A percentile compares a stretch with the other conserved stretches of the same genome.
phyloP scores from a whole-genome alignment of 2,113 vertebrate genomes.

The Enhydra lutris region DNA sequence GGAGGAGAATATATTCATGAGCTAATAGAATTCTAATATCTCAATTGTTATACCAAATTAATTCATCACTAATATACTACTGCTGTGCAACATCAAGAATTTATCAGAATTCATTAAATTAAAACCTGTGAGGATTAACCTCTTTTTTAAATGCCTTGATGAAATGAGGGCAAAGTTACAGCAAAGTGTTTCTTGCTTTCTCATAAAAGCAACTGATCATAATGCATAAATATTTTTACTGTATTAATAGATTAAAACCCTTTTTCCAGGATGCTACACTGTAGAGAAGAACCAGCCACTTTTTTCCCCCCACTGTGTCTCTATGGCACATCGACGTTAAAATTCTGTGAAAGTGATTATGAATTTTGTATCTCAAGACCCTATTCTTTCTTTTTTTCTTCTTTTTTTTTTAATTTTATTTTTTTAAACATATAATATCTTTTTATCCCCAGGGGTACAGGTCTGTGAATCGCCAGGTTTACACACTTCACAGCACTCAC shows the following conservation, averaged over 20 bases:
- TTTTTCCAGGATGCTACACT: background rate
- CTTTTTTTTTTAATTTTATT: no score
- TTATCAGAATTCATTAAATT: slow-evolving; percentile 34
- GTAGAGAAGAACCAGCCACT: background rate
- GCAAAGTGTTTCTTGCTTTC: background rate
- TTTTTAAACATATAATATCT: no score
- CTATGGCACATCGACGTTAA: background rate
- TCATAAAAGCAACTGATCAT: slow-evolving; percentile 1
- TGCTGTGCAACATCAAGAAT: background rate
- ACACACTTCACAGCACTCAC: no score
- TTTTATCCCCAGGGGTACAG: no score
- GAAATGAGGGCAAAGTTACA: background rate
- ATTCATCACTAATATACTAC: slow-evolving; percentile 1
- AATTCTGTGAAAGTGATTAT: background rate
- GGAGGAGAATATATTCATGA: background rate
- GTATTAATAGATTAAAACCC: background rate
- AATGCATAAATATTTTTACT: background rate
- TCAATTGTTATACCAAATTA: slow-evolving; percentile 36
- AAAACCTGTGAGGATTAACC: slow-evolving; percentile 31
- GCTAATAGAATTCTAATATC: slow-evolving; percentile 34
- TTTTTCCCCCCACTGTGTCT: background rate
- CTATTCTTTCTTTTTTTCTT: no score
- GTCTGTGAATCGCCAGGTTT: no score
- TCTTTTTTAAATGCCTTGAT: background rate
- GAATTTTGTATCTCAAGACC: background rate